Conservation (phyloP, 2,797 vertebrate species). For the Odontamblyopus rebecca region DNA sequence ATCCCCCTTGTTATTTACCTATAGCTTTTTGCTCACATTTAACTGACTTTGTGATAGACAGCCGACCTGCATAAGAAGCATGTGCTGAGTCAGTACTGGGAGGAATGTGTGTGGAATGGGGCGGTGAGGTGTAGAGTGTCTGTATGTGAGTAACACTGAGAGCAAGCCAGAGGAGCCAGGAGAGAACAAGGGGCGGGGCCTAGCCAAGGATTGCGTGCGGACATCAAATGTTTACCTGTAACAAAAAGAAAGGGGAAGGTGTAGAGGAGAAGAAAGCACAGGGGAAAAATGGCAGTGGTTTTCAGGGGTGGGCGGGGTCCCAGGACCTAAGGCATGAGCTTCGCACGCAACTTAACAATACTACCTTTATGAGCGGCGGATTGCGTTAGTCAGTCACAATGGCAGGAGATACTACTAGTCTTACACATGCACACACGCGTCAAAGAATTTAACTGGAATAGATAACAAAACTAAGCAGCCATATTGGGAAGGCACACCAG, state of each 20-base stretch:
- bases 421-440: constrained; percentile 26
- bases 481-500: constrained; percentile 20
- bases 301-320: constrained; percentile 82
- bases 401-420: constrained; percentile 33
- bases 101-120: constrained; percentile 75
- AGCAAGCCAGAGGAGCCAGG: constrained; percentile 59
- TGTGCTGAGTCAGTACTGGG: constrained; percentile 81
- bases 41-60: constrained; percentile 3
- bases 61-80: constrained; percentile 56
- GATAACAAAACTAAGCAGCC: constrained; percentile 63
- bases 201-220: constrained; percentile 79
- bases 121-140: constrained; percentile 47
- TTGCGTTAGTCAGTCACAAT: constrained; percentile 69
- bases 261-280: constrained; percentile 73
- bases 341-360: constrained; percentile 91
- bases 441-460: constrained; percentile 59
- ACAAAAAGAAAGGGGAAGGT: constrained; percentile 82
- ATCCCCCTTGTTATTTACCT: not conserved
- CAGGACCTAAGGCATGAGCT: constrained; percentile 76
- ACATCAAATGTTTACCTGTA: constrained; percentile 85
- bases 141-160: constrained; percentile 68
- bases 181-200: constrained; percentile 70
- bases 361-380: constrained; percentile 85
- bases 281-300: constrained; percentile 81
- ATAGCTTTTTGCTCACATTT: not conserved